Conservation (phyloP, 92 coral and sea anemone species). For the Phenganax marumi region DNA sequence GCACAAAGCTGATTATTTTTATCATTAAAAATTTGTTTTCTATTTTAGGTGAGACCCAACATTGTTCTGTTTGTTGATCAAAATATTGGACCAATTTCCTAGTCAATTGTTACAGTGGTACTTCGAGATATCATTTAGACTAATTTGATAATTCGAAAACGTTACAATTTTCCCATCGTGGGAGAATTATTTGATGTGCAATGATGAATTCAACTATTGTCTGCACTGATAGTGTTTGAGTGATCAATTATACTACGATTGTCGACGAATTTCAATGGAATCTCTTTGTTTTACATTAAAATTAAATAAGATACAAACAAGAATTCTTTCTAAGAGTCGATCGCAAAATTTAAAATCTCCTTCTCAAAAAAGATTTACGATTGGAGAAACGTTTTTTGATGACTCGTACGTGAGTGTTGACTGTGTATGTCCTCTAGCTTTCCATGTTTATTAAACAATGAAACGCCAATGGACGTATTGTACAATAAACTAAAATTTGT, state of each 20-base stretch:
- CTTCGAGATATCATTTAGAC: not conserved
- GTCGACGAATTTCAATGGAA: not conserved
- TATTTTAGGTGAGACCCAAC: too few relatives aligned
- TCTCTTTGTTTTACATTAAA: slow-evolving; percentile 1
- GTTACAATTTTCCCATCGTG: slow-evolving; percentile 4
- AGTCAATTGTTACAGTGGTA: not conserved
- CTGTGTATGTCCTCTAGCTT: too few relatives aligned
- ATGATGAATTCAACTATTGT: slow-evolving; percentile 2
- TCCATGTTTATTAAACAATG: too few relatives aligned
- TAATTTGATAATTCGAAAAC: not conserved
- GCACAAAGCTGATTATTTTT: too few relatives aligned
- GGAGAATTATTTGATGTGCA: not conserved
- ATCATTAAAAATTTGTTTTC: too few relatives aligned
- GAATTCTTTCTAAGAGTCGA: not conserved
- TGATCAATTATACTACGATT: slow-evolving; percentile 10
- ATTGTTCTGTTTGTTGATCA: not conserved
- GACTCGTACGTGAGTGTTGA: too few relatives aligned
- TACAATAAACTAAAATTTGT: too few relatives aligned
- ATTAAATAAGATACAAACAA: not conserved
- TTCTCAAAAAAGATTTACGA: too few relatives aligned
- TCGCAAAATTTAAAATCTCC: not conserved
- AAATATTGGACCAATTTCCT: not conserved
- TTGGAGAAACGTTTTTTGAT: too few relatives aligned
- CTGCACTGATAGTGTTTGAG: not conserved
- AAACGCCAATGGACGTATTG: too few relatives aligned